Percentiles rank a stretch among this genome's conserved stretches.
Conservation (phyloP, 2,113 vertebrate species). For the Neogale vison region DNA sequence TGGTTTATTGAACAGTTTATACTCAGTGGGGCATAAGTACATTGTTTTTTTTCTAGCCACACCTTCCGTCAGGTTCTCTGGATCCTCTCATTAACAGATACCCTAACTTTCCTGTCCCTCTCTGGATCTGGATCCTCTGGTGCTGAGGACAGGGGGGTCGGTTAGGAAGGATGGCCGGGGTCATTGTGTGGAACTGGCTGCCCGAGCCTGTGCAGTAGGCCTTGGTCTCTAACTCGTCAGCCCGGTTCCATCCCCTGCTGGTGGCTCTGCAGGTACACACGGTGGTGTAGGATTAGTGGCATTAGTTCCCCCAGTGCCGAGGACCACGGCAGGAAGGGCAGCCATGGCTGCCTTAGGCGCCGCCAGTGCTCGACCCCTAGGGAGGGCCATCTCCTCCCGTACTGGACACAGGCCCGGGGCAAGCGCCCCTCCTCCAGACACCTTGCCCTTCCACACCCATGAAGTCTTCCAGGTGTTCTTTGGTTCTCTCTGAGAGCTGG, state of each 20-base stretch:
- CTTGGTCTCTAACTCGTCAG: not conserved
- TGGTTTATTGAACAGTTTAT: not conserved
- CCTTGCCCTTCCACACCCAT: not conserved
- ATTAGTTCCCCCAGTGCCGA: not conserved
- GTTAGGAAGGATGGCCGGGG: not conserved
- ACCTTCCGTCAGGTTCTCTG: not conserved
- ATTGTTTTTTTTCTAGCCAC: not conserved
- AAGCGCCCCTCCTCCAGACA: not conserved
- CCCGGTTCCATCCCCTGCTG: not conserved
- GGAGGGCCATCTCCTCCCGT: not conserved
- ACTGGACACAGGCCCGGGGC: not conserved
- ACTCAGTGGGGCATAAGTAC: not conserved
- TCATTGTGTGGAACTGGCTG: not conserved
- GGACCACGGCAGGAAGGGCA: not conserved
- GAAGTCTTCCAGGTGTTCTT: not conserved
- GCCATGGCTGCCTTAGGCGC: no score
- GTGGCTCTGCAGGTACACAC: fast-evolving
- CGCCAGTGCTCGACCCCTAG: no score
- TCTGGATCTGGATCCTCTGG: not conserved
- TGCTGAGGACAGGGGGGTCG: not conserved
- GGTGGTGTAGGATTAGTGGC: not conserved
- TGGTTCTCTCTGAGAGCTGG: not conserved
- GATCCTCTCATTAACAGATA: not conserved
- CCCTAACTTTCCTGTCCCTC: not conserved
- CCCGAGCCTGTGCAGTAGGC: no score